Percentiles rank a stretch among this genome's conserved stretches.
Conservation (phyloP, 2,888 invertebrate genomes). For the Rhopalosiphum nymphaeae region DNA sequence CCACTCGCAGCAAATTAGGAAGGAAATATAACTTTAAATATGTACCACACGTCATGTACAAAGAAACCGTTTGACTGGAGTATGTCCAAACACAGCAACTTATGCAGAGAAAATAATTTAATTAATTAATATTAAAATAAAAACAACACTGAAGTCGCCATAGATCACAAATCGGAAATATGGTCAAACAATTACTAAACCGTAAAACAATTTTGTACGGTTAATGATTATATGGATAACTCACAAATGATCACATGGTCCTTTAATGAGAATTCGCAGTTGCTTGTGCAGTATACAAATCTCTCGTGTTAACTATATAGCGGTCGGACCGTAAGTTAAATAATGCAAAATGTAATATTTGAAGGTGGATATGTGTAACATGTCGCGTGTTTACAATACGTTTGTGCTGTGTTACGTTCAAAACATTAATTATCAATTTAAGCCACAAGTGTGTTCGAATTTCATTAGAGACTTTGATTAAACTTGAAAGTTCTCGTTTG, state of each 20-base stretch:
- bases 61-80: background rate
- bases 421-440: background rate
- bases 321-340: background rate
- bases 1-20: background rate
- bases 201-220: background rate
- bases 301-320: background rate
- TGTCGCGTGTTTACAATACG: background rate
- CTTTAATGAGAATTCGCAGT: background rate
- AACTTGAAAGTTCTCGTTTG: background rate
- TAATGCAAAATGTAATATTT: background rate
- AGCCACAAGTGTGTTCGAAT: constrained; percentile 2
- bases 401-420: background rate
- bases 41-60: background rate
- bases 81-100: background rate
- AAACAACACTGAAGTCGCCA: background rate
- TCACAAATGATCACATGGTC: background rate
- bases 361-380: background rate
- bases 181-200: background rate
- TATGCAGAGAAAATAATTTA: background rate
- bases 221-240: background rate
- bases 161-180: background rate
- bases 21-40: background rate
- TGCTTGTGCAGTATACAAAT: background rate
- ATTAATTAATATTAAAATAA: background rate
- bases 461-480: background rate